Conservation (phyloP, 2,888 invertebrate species). For the Hermaeophaga mercurialis region DNA sequence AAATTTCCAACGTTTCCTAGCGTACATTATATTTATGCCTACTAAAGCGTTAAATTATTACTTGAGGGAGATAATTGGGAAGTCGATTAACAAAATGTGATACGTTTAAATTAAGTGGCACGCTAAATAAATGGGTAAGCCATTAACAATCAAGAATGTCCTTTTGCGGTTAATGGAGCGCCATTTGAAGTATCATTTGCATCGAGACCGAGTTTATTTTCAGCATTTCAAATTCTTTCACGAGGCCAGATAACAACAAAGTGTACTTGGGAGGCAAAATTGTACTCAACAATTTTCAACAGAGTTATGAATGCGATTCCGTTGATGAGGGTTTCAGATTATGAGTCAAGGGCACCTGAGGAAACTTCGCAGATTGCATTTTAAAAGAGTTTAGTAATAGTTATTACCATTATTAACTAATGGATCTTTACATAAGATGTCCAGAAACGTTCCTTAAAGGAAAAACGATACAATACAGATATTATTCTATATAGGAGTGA, state of each 20-base stretch:
- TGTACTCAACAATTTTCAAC: background rate
- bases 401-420: too few species aligned
- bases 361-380: too few species aligned
- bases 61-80: background rate
- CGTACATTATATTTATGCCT: background rate
- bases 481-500: too few species aligned
- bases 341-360: too few species aligned
- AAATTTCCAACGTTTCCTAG: too few species aligned
- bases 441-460: too few species aligned
- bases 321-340: too few species aligned
- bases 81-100: background rate
- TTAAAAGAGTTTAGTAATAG: too few species aligned
- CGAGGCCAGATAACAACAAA: background rate
- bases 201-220: background rate
- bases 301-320: background rate
- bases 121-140: background rate
- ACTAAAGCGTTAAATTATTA: background rate
- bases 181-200: slow-evolving; percentile 1
- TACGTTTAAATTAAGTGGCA: background rate
- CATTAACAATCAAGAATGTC: background rate
- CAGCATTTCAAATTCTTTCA: background rate
- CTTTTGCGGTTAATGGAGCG: background rate
- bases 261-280: background rate
- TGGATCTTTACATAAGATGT: too few species aligned
- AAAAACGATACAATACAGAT: too few species aligned